phyloP scores from a whole-genome alignment of 2,888 invertebrate species.

The Drosophila limbata region DNA sequence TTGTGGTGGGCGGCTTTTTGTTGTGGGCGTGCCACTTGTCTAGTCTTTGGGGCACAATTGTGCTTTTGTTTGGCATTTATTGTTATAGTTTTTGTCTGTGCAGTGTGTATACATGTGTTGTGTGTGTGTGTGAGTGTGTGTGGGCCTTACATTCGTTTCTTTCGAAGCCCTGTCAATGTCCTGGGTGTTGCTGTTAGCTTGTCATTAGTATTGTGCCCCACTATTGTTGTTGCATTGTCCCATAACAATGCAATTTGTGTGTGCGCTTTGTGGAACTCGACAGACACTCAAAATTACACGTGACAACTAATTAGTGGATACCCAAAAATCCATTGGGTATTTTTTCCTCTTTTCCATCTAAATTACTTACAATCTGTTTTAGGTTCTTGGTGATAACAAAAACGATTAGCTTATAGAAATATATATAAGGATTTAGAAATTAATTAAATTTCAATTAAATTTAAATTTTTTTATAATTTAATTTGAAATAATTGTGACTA shows the following conservation, averaged over 20 bases:
- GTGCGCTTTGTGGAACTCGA: slow-evolving; percentile 34
- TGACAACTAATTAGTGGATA: slow-evolving; percentile 70
- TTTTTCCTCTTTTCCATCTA: slow-evolving; percentile 25
- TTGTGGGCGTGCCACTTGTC: slow-evolving; percentile 33
- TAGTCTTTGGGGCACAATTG: slow-evolving; percentile 61
- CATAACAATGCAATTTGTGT: slow-evolving; percentile 51
- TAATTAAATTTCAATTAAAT: no score
- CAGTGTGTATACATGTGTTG: slow-evolving; percentile 18
- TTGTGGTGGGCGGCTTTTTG: slow-evolving; percentile 7
- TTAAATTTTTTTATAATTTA: not conserved
- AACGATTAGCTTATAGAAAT: slow-evolving; percentile 5
- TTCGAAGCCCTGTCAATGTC: slow-evolving; percentile 30
- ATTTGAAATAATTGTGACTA: no score
- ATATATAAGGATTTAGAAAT: not conserved
- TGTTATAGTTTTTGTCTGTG: slow-evolving; percentile 72
- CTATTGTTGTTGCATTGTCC: slow-evolving; percentile 29
- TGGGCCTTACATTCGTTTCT: slow-evolving; percentile 54
- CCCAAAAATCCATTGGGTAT: slow-evolving; percentile 4
- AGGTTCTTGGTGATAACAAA: not conserved
- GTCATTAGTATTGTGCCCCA: slow-evolving; percentile 56
- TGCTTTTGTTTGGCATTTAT: slow-evolving; percentile 70
- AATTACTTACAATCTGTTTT: slow-evolving; percentile 53
- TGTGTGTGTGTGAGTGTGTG: slow-evolving; percentile 20
- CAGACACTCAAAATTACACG: slow-evolving; percentile 71
- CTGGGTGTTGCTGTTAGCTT: slow-evolving; percentile 41